A percentile compares a stretch with the other conserved stretches of the same genome.
These are phyloP conservation scores for Lithophane ornitopus DNA, from an alignment of 2,888 invertebrate genomes.

Conservation along the genomic window DNA sequence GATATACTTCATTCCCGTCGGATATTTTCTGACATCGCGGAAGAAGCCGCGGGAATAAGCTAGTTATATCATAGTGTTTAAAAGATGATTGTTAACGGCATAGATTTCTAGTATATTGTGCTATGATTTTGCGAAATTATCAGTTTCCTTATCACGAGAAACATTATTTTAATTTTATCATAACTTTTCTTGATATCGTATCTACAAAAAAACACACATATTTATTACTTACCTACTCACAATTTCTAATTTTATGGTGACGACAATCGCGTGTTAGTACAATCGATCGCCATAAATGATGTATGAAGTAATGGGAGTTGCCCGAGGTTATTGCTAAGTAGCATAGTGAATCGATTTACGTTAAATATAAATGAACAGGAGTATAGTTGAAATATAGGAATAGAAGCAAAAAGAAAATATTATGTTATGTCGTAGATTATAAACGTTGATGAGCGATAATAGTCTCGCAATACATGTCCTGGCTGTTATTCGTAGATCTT, in stretches of 20 bases:
- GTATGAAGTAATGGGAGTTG: slow-evolving; percentile 14
- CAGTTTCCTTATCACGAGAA: background rate
- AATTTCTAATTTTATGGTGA: slow-evolving; percentile 10
- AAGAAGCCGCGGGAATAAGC: too few species aligned
- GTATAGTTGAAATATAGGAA: too few species aligned
- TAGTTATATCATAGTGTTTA: background rate
- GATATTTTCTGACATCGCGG: too few species aligned
- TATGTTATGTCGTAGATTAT: too few species aligned
- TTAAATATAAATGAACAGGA: background rate
- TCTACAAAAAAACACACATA: background rate
- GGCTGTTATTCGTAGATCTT: too few species aligned
- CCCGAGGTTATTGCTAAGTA: background rate
- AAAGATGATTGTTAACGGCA: background rate
- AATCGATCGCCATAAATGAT: slow-evolving; percentile 38
- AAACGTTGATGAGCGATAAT: too few species aligned
- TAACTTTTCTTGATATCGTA: slow-evolving; percentile 15
- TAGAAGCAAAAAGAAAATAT: too few species aligned
- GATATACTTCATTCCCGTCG: too few species aligned
- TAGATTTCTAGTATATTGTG: background rate
- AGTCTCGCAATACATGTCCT: too few species aligned
- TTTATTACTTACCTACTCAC: background rate
- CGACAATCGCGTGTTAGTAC: slow-evolving; percentile 19
- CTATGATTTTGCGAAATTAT: background rate
- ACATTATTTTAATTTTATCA: slow-evolving; percentile 3
- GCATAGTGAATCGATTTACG: slow-evolving; percentile 8